phyloP scores from a whole-genome alignment of 2,888 invertebrate species.

The Cephalotes varians region DNA sequence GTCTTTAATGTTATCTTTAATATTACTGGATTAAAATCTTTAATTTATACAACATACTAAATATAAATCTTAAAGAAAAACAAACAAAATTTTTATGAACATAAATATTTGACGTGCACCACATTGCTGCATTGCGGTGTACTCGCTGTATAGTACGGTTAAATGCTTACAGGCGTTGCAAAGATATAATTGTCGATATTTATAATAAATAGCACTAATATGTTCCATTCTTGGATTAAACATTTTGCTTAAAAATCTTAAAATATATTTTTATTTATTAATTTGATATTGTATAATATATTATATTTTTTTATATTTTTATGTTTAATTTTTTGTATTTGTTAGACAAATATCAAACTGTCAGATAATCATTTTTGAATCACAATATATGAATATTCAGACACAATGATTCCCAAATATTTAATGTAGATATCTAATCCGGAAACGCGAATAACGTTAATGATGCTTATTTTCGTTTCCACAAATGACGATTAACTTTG shows the following conservation, averaged over 20 bases:
- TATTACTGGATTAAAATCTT: not conserved
- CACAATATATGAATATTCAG: not conserved
- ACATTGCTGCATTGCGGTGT: not conserved
- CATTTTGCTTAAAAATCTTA: not conserved
- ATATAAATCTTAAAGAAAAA: slow-evolving; percentile 7
- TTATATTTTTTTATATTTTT: not conserved
- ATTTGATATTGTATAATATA: not conserved
- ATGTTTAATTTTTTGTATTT: not conserved
- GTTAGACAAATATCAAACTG: not conserved
- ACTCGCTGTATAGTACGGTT: not conserved
- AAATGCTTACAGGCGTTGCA: not conserved
- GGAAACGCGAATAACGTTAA: not conserved
- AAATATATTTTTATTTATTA: not conserved
- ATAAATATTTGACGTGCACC: not conserved
- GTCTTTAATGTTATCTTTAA: no score
- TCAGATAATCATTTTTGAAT: not conserved
- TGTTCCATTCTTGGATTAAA: not conserved
- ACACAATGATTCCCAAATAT: not conserved
- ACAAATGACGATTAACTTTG: no score
- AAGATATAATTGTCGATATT: not conserved
- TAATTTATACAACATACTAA: not conserved
- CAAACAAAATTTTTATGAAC: not conserved
- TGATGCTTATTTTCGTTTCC: no score
- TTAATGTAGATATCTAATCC: not conserved
- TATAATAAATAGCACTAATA: not conserved